Percentiles rank a stretch among this genome's conserved stretches.
Evolutionary conservation across 2,113 vertebrate species (phyloP).

Genomic region (Chamaetylas fuelleborni): DNA sequence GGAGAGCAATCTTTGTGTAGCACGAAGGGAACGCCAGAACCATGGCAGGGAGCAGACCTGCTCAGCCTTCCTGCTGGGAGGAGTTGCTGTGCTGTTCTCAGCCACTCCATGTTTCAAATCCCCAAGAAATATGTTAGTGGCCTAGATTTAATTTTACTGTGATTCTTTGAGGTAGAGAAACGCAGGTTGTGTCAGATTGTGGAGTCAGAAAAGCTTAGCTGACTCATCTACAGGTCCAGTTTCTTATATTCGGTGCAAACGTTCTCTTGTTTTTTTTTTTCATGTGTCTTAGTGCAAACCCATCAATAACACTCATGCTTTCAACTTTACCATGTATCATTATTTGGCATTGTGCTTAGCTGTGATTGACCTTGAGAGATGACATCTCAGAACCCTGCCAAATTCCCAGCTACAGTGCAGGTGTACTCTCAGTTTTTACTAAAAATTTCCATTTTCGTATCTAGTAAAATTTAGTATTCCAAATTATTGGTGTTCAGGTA

Average conservation of each 20-base stretch:
- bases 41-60: background rate
- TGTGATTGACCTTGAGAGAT: background rate
- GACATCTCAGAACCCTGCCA: background rate
- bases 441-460: background rate
- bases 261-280: background rate
- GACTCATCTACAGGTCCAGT: background rate
- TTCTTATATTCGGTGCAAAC: background rate
- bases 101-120: background rate
- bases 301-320: background rate
- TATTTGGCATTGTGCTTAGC: background rate
- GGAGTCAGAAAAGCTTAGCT: background rate
- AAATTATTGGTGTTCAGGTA: slow-evolving; percentile 13
- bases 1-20: background rate
- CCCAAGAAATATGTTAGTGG: background rate
- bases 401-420: background rate
- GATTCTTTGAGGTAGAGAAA: background rate
- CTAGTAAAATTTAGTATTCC: slow-evolving; percentile 3
- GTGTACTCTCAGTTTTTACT: background rate
- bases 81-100: background rate
- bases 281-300: background rate
- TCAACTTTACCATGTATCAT: background rate
- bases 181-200: background rate
- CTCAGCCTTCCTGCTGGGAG: background rate
- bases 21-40: fast-evolving
- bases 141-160: background rate